A percentile compares a stretch with the other conserved stretches of the same genome.
phyloP scores from a whole-genome alignment of 2,797 vertebrate species.

The Phylloscopus collybita region DNA sequence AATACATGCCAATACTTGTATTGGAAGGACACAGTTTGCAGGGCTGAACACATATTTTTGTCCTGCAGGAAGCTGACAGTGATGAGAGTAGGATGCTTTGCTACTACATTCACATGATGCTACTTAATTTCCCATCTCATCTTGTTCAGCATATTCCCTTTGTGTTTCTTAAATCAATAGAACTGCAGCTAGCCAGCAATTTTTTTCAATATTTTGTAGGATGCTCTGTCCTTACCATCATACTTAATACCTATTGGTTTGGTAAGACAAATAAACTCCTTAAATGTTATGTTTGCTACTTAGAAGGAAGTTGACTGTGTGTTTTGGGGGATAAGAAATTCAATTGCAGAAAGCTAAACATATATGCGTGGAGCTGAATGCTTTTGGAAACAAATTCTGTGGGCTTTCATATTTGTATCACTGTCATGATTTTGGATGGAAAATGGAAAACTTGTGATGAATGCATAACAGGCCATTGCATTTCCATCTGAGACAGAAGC shows the following conservation, averaged over 20 bases:
- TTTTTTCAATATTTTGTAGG: conserved; percentile 58
- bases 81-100: conserved; percentile 37
- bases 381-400: not conserved
- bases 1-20: not conserved
- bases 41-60: conserved; percentile 41
- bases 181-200: conserved; percentile 2
- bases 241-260: not conserved
- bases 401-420: conserved; percentile 33
- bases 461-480: conserved; percentile 40
- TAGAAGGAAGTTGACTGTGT: not conserved
- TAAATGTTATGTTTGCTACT: not conserved
- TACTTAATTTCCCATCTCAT: not conserved
- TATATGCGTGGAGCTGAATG: not conserved
- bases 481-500: conserved; percentile 41
- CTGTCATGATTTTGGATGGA: conserved; percentile 42
- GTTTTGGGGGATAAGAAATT: not conserved
- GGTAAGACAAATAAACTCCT: not conserved
- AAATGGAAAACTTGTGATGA: conserved; percentile 36
- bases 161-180: conserved; percentile 59
- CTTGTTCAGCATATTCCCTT: conserved; percentile 54
- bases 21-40: not conserved
- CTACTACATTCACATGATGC: conserved; percentile 17
- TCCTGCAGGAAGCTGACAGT: conserved; percentile 9
- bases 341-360: not conserved
- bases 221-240: not conserved